Percentiles rank a stretch among this genome's conserved stretches.
Evolutionary conservation across 64 coral and sea anemone genomes (phyloP).

Genomic region (Dendronephthya gigantea): DNA sequence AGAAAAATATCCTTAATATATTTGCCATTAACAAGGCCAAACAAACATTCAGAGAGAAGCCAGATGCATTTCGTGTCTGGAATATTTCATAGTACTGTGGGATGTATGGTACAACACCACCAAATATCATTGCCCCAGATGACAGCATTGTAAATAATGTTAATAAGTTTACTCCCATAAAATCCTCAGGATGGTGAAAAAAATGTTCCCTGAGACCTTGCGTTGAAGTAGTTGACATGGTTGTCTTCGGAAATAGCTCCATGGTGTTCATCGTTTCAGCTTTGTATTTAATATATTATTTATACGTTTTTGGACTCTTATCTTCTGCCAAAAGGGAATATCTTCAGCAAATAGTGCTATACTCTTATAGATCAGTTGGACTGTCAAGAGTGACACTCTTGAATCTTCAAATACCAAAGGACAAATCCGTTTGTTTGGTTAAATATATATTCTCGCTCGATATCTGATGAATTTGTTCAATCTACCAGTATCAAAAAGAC

Average conservation of each 20-base stretch:
- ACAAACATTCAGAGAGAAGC: conserved; percentile 90
- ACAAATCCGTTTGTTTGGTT: no score
- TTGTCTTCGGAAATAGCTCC: not conserved
- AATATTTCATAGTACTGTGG: conserved; percentile 94
- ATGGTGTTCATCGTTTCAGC: no score
- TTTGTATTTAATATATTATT: not conserved
- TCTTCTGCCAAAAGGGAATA: no score
- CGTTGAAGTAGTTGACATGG: not conserved
- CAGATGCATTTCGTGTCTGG: conserved; percentile 55
- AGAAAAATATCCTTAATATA: conserved; percentile 93
- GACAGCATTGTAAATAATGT: conserved; percentile 45
- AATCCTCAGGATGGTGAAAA: conserved; percentile 1
- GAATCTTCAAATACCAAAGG: no score
- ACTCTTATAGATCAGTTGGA: no score
- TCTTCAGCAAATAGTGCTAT: no score
- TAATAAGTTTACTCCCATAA: conserved; percentile 1
- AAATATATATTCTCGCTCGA: no score
- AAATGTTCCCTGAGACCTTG: not conserved
- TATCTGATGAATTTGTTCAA: no score
- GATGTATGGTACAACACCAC: conserved; percentile 88
- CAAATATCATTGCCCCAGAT: conserved; percentile 85
- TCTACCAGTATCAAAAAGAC: no score
- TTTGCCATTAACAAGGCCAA: conserved; percentile 83
- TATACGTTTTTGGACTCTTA: no score
- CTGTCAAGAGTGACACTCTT: no score